A percentile compares a stretch with the other conserved stretches of the same genome.
Conservation (phyloP, 2,888 invertebrate genomes). For the Zootermopsis nevadensis region DNA sequence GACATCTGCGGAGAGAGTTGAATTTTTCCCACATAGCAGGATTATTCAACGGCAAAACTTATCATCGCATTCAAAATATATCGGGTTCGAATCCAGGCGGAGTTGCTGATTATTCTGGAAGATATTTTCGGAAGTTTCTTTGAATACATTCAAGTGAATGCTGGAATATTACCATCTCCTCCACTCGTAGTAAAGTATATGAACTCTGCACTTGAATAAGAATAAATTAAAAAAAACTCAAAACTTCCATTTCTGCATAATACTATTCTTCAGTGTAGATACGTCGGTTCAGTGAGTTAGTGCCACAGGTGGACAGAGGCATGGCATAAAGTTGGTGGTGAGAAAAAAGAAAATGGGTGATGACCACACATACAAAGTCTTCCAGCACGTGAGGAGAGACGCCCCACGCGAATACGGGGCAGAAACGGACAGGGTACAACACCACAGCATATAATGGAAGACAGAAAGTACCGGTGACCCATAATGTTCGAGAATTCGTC, state of each 20-base stretch:
- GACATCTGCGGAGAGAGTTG: too few species aligned
- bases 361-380: constrained; percentile 9
- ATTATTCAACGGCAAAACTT: too few species aligned
- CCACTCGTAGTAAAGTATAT: too few species aligned
- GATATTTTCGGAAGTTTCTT: too few species aligned
- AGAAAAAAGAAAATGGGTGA: neutral
- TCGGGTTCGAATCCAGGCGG: too few species aligned
- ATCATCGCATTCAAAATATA: too few species aligned
- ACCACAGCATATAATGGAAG: constrained; percentile 2
- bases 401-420: neutral
- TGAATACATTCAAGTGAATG: too few species aligned
- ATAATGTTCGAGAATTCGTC: neutral
- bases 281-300: neutral
- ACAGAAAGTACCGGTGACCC: constrained; percentile 15
- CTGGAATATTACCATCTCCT: too few species aligned
- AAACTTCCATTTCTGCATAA: constrained; percentile 1
- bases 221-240: too few species aligned
- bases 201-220: too few species aligned
- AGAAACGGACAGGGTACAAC: neutral
- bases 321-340: neutral
- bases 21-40: too few species aligned
- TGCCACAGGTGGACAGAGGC: constrained; percentile 27
- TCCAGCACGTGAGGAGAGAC: neutral
- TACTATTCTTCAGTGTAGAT: neutral
- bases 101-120: too few species aligned